Evolutionary conservation across 2,888 invertebrate species (phyloP), one percentile per base, ranked within the genome.

Genomic region (Scaptomyza flava): DNA sequence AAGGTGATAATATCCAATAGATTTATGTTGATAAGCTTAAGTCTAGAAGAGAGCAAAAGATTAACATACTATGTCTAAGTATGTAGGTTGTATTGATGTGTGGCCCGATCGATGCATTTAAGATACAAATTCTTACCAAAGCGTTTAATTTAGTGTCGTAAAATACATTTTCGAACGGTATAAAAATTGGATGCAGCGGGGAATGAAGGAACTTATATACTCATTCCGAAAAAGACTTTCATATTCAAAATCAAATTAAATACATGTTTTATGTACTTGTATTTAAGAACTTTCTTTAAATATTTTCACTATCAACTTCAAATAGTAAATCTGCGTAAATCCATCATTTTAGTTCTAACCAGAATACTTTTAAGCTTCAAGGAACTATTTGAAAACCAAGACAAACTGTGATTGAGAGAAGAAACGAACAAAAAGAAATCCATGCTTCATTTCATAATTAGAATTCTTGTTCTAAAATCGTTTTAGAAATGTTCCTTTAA

Each of bases 11-110:
- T 63, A 53, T 64, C 36, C 57, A 52, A 72, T 64, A 42, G 59
- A 68, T 72, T 76, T 67, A 59, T 60, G 66, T 41, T 46, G 80
- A 85, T 80, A 85, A 74, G 69, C 77, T 42, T n/a, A 51, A 45
- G 52, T 48, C 64, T 51, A 78, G 63, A 84, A 69, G 57, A 31
- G 43, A 41, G 7, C 17, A 20, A 17, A 5, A 20, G 43, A 70
- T 82, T 74, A 74, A 43, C 74, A 79, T 23, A 23, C 23, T 80
- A 73, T 20, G 34, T 31, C 9, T 48, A 14, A 11, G 11, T 31
- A 50, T 52, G 56, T 71, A 14, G 6, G n/a, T 36, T n/a, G 14
- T 38, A 8, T 50, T 45, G 11, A 42, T 47, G 47, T 14, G 30
- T 42, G n/a, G 48, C 34, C 9, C 51, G 14, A 23, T 51, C 36